phyloP scores from a whole-genome alignment of 2,888 invertebrate species.

The Halocaridina rubra region DNA sequence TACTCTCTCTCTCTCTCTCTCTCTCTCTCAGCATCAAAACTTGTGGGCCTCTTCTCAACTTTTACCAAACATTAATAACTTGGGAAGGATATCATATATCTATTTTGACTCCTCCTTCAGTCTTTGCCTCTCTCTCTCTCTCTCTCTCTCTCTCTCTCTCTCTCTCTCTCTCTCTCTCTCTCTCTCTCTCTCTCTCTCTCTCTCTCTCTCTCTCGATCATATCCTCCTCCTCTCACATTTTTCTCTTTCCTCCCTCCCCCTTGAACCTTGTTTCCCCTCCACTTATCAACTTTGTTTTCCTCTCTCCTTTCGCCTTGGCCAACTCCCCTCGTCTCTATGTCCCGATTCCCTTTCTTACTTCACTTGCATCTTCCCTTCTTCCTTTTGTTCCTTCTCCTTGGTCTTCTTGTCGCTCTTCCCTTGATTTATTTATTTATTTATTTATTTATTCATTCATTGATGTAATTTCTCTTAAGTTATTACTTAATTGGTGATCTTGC shows the following conservation, averaged over 20 bases:
- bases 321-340: no score
- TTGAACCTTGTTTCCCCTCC: neutral
- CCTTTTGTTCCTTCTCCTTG: no score
- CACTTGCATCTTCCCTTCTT: neutral
- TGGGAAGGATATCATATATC: no score
- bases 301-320: neutral
- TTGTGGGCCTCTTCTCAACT: neutral
- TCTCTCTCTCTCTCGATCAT: no score
- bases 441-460: no score
- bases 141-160: slow-evolving; percentile 3
- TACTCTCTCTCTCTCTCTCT: neutral
- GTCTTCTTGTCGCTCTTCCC: no score
- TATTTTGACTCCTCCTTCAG: neutral
- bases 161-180: slow-evolving; percentile 2
- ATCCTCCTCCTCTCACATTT: neutral
- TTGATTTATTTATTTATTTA: no score
- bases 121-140: slow-evolving; percentile 3
- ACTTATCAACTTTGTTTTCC: neutral
- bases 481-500: no score
- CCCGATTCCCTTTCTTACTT: neutral
- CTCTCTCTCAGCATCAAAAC: neutral
- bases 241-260: neutral
- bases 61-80: no score
- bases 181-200: neutral
- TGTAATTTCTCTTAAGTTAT: no score